Base-by-base conservation (phyloP, 2,888 invertebrate species). In the Drosophila histrio region DNA sequence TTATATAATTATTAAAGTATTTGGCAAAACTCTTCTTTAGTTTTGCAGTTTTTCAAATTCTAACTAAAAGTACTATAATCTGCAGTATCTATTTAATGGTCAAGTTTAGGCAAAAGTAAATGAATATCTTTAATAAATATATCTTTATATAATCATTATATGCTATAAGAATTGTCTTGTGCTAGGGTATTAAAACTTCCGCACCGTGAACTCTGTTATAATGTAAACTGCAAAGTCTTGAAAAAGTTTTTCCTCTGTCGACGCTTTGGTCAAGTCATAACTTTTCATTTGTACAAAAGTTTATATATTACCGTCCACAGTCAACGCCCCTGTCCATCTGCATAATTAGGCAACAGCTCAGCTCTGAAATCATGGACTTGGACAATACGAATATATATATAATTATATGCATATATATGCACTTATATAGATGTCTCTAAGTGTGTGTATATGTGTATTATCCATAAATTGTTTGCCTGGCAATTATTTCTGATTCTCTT, bases 401-500 rank as follows among this genome's bases (percentile, higher is more conserved):
- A 30, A 0, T 11, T 19, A n/a, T 30, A 30, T 17, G 7, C 15
- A 13, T 34, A 15, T 36, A 9, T 26, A 30, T 39, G n/a, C 13
- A 39, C 15, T 24, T 22, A n/a, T 47, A 19, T 39, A 22, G 13
- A 15, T 28, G 21, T 32, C 11, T 46, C n/a, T 39, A 53, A 47
- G 13, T 53, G 24, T 47, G 30, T 21, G 8, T 49, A 15, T 36
- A 9, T 30, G 15, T 26, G 8, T 21, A 24, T 61, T 47, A 38
- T 57, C 21, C 64, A 66, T 72, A 72, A 66, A 68, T 67, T 67
- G 41, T 67, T 62, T 67, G 68, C 39, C 46, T 50, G 52, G 53
- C 66, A 73, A 73, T 77, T 77, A 77, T 70, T 73, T 73, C 17
- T 43, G 56, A 61, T 72, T 73, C 66, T 61, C 60, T 66, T 66